Evolutionary conservation across 2,113 vertebrate genomes (phyloP), one percentile per base, ranked within the genome.

Genomic region (Phaetusa simplex): DNA sequence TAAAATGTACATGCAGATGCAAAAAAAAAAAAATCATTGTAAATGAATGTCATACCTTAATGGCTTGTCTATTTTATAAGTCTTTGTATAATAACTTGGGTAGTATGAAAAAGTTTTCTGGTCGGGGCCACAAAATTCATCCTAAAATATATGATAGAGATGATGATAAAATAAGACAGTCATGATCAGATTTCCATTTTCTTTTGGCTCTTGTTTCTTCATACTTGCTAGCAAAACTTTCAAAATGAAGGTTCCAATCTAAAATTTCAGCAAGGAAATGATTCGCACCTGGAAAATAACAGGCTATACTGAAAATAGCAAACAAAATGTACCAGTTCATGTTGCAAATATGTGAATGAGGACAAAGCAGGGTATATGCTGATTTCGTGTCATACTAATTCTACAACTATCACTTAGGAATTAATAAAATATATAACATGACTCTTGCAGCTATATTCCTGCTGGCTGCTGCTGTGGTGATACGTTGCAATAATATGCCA

Each of bases 401-500:
- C 72, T 74, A 67, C 83, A 94, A 9, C 86, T 79, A 67, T 64
- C 82, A 77, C 67, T 87, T 88, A 79, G 80, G 62, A 94, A 96
- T 93, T 90, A 97, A 93, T 89, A 95, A 91, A 95, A 95, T 71
- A 88, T 76, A 36, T n/a, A 67, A 23, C 58, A 49, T 27, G 79
- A 53, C 66, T 93, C 76, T 88, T 85, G 67, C 82, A 95, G 90
- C 79, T 93, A 24, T 52, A 40, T 76, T 91, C 93, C 92, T 90
- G 83, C 95, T 94, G 90, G 81, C 95, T 97, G 93, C 95, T 92
- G 95, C 93, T 85, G 82, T 67, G 80, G 87, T 96, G 96, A 97
- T 97, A 87, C 95, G 96, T 95, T 93, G 96, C 89, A 90, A 97
- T 97, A 97, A 97, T 97, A 97, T 92, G 91, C 85, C 93, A 92